Percentiles rank a stretch among this genome's conserved stretches.
Evolutionary conservation across 2,888 invertebrate genomes (phyloP).

Genomic region (Aporophyla lueneburgensis): DNA sequence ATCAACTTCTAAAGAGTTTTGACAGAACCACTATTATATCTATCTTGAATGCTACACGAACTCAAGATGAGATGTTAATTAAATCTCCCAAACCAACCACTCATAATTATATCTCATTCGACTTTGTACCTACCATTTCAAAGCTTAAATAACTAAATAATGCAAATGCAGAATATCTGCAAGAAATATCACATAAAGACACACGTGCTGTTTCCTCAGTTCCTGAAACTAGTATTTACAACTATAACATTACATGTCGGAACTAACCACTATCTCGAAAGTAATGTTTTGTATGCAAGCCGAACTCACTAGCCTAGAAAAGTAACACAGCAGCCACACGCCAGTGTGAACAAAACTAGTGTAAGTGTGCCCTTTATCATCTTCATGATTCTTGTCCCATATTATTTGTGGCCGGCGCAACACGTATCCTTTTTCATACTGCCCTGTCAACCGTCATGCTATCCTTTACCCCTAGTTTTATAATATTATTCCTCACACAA

Average conservation of each 20-base stretch:
- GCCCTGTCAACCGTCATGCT: too few species aligned
- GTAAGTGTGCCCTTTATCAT: not conserved
- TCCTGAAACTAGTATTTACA: not conserved
- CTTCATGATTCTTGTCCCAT: not conserved
- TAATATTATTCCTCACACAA: not conserved
- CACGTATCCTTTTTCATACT: not conserved
- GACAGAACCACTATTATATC: not conserved
- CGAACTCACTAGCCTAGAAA: slow-evolving; percentile 35
- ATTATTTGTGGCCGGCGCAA: not conserved
- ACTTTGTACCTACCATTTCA: too few species aligned
- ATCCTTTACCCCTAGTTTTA: not conserved
- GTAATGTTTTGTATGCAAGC: slow-evolving; percentile 40
- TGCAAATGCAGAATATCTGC: not conserved
- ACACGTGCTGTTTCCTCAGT: not conserved
- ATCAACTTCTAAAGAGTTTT: not conserved
- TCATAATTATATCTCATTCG: not conserved
- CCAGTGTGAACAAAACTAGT: not conserved
- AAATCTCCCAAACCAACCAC: not conserved
- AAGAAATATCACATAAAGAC: not conserved
- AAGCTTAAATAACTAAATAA: not conserved
- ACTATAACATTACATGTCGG: slow-evolving; percentile 18
- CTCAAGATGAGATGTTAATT: not conserved
- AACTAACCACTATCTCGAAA: slow-evolving; percentile 29
- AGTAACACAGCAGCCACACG: not conserved
- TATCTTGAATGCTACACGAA: not conserved